These are phyloP conservation scores for Dendrocincla tyrannina DNA, from an alignment of 2,797 vertebrate genomes.

Conservation along the genomic window DNA sequence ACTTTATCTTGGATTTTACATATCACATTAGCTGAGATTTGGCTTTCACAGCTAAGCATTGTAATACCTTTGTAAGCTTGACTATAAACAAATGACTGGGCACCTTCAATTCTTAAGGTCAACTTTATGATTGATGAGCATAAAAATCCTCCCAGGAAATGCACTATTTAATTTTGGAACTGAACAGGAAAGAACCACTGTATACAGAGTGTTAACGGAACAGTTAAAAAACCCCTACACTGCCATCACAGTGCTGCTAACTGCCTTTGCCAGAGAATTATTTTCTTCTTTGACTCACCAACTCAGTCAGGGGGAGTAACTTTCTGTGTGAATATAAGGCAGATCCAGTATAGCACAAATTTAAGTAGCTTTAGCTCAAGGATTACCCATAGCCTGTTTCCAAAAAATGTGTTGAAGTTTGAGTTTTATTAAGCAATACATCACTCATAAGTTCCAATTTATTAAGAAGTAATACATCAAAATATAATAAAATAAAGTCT, in stretches of 20 bases:
- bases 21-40: not conserved
- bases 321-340: not conserved
- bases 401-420: not conserved
- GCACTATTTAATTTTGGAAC: not conserved
- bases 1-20: not conserved
- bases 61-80: conserved; percentile 18
- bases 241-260: not conserved
- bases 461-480: conserved; percentile 47
- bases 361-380: not conserved
- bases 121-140: not conserved
- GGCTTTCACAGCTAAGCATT: conserved; percentile 21
- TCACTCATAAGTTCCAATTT: conserved; percentile 24
- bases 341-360: not conserved
- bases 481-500: conserved; percentile 33
- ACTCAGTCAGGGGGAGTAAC: not conserved
- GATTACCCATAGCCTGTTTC: not conserved
- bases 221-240: not conserved
- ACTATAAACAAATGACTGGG: conserved; percentile 31
- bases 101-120: conserved; percentile 2
- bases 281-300: not conserved
- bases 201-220: not conserved
- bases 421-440: conserved; percentile 23
- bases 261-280: not conserved
- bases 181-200: not conserved
- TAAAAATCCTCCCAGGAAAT: not conserved